Conservation (phyloP, 2,888 invertebrate genomes). For the Microctonus brassicae region DNA sequence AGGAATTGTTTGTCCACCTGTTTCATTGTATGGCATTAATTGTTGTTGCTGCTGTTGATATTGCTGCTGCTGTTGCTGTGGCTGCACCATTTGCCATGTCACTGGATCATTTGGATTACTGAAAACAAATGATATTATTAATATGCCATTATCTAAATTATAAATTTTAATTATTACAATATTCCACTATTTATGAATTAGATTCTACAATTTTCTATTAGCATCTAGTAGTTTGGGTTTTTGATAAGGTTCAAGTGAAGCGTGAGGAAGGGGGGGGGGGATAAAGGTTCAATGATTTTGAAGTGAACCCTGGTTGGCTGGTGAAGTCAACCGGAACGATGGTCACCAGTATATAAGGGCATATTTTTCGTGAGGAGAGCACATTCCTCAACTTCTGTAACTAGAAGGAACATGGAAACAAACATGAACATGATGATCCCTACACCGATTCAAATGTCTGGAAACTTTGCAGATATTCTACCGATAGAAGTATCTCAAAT, state of each 20-base stretch:
- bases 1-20: conserved; percentile 73
- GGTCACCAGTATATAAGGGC: not conserved
- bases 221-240: no score
- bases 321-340: not conserved
- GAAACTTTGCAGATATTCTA: not conserved
- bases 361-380: not conserved
- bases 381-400: not conserved
- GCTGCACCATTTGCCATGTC: no score
- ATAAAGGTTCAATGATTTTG: not conserved
- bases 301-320: not conserved
- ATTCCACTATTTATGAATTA: no score
- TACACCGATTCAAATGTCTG: not conserved
- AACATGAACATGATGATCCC: not conserved
- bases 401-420: conserved; percentile 22
- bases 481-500: conserved; percentile 14
- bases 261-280: not conserved
- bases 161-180: no score
- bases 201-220: no score
- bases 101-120: no score
- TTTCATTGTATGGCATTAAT: conserved; percentile 61
- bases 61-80: no score
- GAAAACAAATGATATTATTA: no score
- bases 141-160: no score
- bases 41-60: conserved; percentile 62
- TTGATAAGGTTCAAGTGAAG: no score